phyloP scores from a whole-genome alignment of 2,113 vertebrate species.

The Pica pica region DNA sequence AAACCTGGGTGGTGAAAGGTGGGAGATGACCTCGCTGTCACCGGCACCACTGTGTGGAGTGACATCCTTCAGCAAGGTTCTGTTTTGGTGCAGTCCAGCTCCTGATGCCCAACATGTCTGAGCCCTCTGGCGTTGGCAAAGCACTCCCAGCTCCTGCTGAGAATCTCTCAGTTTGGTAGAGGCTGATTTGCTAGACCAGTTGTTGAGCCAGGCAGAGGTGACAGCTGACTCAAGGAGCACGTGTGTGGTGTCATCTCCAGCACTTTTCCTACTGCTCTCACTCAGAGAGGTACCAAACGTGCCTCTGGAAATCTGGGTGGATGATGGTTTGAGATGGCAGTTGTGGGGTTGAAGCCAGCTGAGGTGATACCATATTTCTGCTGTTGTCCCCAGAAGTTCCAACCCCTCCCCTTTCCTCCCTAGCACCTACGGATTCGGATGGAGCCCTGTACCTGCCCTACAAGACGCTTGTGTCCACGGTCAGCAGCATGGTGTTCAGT shows the following conservation, averaged over 20 bases:
- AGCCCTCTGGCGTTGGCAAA: not conserved
- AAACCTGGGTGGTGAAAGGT: not conserved
- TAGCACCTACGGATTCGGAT: slow-evolving; percentile 67
- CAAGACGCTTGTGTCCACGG: slow-evolving; percentile 83
- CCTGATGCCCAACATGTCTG: not conserved
- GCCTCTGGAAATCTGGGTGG: not conserved
- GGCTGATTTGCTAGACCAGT: not conserved
- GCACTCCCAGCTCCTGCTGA: not conserved
- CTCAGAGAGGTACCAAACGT: not conserved
- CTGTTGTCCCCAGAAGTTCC: not conserved
- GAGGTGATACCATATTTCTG: not conserved
- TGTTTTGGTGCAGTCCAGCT: not conserved
- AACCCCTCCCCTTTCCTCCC: not conserved
- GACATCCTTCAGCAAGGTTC: not conserved
- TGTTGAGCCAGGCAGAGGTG: not conserved
- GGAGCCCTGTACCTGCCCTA: slow-evolving; percentile 84
- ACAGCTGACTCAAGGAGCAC: not conserved
- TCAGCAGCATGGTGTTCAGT: slow-evolving; percentile 87
- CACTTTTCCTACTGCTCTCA: not conserved
- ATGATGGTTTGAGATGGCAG: not conserved
- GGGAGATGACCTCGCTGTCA: not conserved
- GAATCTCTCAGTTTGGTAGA: not conserved
- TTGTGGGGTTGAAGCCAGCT: not conserved
- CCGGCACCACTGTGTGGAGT: accelerated
- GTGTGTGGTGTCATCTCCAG: not conserved